phyloP scores from a whole-genome alignment of 2,888 invertebrate species.

The Protonemura montana region DNA sequence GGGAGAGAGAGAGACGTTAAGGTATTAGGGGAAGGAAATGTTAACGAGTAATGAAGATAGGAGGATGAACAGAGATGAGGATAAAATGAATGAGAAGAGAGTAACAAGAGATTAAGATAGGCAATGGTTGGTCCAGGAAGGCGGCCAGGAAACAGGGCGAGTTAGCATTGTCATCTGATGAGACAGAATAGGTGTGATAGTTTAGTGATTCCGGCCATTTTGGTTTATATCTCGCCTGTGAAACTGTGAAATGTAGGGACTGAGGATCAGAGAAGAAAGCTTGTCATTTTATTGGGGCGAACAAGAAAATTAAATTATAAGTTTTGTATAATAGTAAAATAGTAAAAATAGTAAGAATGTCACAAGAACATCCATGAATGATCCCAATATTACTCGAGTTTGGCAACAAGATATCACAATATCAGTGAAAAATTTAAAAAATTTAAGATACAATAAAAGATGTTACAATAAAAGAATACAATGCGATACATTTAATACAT shows the following conservation, averaged over 20 bases:
- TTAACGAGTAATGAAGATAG: constrained; percentile 21
- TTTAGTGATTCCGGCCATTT: background rate
- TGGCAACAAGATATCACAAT: no score
- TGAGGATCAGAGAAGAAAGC: background rate
- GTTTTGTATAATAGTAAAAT: no score
- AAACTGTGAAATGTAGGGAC: background rate
- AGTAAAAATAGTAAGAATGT: no score
- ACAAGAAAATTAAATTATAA: no score
- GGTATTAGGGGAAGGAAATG: constrained; percentile 1
- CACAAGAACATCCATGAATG: no score
- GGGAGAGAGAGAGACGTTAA: constrained; percentile 19
- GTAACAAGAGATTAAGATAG: constrained; percentile 22
- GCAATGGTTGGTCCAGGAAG: background rate
- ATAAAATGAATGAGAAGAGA: constrained; percentile 17
- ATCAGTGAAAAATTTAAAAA: no score
- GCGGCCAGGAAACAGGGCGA: background rate
- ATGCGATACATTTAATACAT: no score
- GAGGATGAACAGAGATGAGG: constrained; percentile 7
- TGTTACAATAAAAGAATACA: no score
- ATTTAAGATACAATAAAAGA: no score
- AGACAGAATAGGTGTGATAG: background rate
- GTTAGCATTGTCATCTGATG: background rate
- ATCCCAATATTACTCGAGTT: no score
- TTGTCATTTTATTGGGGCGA: background rate
- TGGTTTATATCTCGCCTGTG: background rate